Evolutionary conservation across 2,113 vertebrate species (phyloP).

Genomic region (Edolisoma coerulescens): DNA sequence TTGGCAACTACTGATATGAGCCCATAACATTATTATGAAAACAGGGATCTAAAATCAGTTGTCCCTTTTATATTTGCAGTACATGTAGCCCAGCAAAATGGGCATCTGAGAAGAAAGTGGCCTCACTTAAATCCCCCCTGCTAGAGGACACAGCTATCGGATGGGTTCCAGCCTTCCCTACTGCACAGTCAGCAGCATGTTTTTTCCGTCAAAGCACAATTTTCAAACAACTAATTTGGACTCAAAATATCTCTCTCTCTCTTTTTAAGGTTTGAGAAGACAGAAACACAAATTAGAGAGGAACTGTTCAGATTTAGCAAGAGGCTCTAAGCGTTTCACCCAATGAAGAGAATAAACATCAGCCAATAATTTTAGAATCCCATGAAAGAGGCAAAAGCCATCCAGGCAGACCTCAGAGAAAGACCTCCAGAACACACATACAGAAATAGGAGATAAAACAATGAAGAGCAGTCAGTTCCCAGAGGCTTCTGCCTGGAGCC

Average conservation of each 20-base stretch:
- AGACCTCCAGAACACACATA: not conserved
- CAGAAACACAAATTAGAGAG: constrained; percentile 45
- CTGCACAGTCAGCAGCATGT: not conserved
- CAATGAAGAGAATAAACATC: not conserved
- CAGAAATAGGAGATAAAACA: not conserved
- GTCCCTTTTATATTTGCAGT: not conserved
- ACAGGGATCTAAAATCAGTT: not conserved
- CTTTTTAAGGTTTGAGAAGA: not conserved
- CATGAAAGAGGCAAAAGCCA: not conserved
- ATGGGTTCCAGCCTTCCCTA: not conserved
- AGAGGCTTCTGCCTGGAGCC: not conserved
- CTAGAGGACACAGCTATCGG: fast-evolving
- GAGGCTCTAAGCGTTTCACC: not conserved
- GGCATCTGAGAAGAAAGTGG: not conserved
- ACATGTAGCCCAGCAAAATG: not conserved
- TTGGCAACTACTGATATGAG: not conserved
- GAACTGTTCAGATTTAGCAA: not conserved
- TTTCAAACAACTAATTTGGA: constrained; percentile 19
- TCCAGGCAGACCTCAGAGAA: not conserved
- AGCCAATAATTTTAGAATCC: constrained; percentile 9
- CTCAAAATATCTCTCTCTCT: not conserved
- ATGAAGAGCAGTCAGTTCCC: not conserved
- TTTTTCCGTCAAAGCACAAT: not conserved
- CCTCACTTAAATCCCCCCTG: not conserved
- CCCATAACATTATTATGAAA: not conserved